Conservation (phyloP, 2,888 invertebrate genomes). For the Automeris io region DNA sequence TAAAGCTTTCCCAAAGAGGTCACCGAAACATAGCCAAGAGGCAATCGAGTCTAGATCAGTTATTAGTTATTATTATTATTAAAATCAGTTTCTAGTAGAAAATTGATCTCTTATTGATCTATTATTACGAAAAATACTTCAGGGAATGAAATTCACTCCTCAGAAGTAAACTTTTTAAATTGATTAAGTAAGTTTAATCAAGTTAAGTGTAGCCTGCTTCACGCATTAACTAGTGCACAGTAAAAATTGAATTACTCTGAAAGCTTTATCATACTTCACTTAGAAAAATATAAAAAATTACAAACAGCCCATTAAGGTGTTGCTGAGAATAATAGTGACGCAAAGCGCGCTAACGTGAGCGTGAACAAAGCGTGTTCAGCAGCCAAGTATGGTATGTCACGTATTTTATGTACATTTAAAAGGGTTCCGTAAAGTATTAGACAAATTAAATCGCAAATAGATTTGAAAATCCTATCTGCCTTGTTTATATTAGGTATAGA, state of each 20-base stretch:
- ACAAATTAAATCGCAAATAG: too few species aligned
- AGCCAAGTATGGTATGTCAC: neutral
- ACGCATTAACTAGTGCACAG: neutral
- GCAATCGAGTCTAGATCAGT: too few species aligned
- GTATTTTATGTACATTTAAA: neutral
- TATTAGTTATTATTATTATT: neutral
- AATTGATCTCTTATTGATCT: neutral
- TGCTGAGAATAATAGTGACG: constrained; percentile 37
- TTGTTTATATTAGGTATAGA: too few species aligned
- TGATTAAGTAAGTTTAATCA: neutral
- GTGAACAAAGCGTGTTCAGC: constrained; percentile 24
- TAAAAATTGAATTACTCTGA: constrained; percentile 1
- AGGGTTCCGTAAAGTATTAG: neutral
- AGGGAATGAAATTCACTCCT: neutral
- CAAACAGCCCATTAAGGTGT: constrained; percentile 28
- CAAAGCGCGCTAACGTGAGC: constrained; percentile 27
- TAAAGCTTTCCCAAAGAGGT: too few species aligned
- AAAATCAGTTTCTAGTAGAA: too few species aligned
- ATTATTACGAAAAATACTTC: neutral
- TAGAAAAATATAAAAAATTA: constrained; percentile 8
- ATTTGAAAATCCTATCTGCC: too few species aligned
- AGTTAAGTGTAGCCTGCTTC: neutral
- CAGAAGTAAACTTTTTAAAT: neutral
- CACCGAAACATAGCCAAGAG: too few species aligned
- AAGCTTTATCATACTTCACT: constrained; percentile 4